Conservation (phyloP, 2,797 vertebrate genomes). For the Tadarida brasiliensis region DNA sequence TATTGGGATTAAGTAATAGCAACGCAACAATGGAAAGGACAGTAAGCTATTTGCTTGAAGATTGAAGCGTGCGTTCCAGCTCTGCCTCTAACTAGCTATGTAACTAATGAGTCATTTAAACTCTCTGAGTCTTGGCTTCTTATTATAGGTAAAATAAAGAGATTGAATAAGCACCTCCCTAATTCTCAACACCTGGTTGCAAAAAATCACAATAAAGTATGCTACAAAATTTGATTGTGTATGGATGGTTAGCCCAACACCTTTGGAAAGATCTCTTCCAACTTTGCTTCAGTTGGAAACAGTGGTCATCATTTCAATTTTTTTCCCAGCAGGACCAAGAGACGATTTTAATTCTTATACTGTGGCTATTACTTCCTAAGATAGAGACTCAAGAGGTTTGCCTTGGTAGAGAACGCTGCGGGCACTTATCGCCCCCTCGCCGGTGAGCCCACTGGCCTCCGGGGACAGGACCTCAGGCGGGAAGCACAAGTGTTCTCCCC, state of each 20-base stretch:
- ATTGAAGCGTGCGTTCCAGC: background rate
- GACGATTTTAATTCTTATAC: background rate
- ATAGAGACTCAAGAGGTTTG: background rate
- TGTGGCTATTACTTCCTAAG: background rate
- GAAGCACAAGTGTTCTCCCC: constrained; percentile 74
- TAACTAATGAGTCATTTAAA: background rate
- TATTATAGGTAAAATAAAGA: background rate
- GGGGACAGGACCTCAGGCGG: constrained; percentile 53
- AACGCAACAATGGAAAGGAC: background rate
- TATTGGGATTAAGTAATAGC: background rate
- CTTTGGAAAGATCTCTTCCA: background rate
- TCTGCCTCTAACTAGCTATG: background rate
- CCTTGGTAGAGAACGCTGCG: constrained; percentile 8
- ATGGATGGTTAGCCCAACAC: background rate
- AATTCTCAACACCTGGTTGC: background rate
- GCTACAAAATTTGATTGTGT: background rate
- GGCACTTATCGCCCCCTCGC: background rate
- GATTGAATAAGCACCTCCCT: background rate
- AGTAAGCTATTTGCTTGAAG: background rate
- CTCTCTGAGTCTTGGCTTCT: background rate
- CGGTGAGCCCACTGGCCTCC: constrained; percentile 67
- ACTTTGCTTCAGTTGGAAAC: background rate
- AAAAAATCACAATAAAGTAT: background rate
- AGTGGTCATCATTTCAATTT: background rate
- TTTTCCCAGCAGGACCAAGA: background rate